phyloP scores from a whole-genome alignment of 2,888 invertebrate species.

The Unio delphinus region DNA sequence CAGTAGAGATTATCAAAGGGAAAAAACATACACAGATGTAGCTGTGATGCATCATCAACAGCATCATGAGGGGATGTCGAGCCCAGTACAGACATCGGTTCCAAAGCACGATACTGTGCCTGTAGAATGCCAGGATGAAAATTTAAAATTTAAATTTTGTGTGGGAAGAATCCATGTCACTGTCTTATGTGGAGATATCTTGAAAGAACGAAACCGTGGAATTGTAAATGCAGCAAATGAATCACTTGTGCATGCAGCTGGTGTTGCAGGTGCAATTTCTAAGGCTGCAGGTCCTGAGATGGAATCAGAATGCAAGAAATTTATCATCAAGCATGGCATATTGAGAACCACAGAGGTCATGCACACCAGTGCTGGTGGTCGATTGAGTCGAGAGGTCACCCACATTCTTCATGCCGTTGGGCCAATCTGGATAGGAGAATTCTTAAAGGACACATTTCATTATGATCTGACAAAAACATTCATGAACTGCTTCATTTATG shows the following conservation, averaged over 20 bases:
- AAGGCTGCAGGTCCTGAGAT: conserved; percentile 29
- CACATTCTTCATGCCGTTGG: conserved; percentile 38
- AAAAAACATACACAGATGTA: too few relatives aligned
- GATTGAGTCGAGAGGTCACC: conserved; percentile 8
- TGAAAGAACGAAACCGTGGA: conserved; percentile 25
- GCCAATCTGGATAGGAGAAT: conserved; percentile 34
- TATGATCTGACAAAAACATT: conserved; percentile 26
- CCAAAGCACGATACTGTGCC: not conserved
- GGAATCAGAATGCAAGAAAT: conserved; percentile 24
- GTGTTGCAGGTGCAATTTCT: conserved; percentile 30
- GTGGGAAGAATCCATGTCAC: conserved; percentile 22
- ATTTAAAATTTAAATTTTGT: too few relatives aligned
- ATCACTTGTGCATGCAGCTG: conserved; percentile 30
- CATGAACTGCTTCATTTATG: conserved; percentile 31
- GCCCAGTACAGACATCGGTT: too few relatives aligned
- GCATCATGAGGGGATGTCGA: too few relatives aligned
- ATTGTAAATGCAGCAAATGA: conserved; percentile 44
- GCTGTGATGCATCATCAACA: too few relatives aligned
- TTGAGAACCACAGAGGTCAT: conserved; percentile 24
- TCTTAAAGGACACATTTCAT: conserved; percentile 10
- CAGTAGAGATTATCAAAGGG: too few relatives aligned
- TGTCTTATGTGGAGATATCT: conserved; percentile 27
- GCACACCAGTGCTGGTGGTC: conserved; percentile 30
- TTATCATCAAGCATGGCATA: conserved; percentile 18
- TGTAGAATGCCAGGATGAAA: not conserved